phyloP scores from a whole-genome alignment of 92 coral and sea anemone species.

The Porites lobata region DNA sequence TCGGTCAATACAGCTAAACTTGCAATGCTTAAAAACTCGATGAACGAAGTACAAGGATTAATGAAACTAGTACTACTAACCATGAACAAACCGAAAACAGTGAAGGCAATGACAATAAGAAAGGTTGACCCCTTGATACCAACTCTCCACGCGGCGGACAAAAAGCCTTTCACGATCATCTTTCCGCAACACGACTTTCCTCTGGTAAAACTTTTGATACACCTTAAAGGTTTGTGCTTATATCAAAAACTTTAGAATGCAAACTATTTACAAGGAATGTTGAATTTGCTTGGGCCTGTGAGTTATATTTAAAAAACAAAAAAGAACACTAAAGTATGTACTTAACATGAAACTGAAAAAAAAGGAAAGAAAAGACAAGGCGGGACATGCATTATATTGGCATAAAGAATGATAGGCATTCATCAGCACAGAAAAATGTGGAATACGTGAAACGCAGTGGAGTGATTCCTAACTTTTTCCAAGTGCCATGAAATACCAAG shows the following conservation, averaged over 20 bases:
- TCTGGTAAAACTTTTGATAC: background rate
- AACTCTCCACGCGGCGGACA: constrained; percentile 35
- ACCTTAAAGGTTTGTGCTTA: background rate
- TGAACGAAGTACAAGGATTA: background rate
- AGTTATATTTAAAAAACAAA: too few species aligned
- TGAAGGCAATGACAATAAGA: constrained; percentile 10
- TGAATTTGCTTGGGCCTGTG: background rate
- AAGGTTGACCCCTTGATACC: constrained; percentile 33
- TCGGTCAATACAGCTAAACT: too few species aligned
- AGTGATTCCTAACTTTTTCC: background rate
- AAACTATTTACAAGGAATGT: background rate
- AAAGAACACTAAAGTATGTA: background rate
- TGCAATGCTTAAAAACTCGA: too few species aligned
- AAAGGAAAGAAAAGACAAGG: too few species aligned
- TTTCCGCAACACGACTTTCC: background rate
- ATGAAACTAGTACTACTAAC: background rate
- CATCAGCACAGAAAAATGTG: background rate
- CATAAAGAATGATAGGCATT: background rate
- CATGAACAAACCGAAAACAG: constrained; percentile 7
- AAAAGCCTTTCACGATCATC: background rate
- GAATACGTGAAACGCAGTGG: background rate
- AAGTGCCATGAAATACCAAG: background rate
- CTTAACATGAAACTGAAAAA: too few species aligned
- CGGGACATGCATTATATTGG: background rate
- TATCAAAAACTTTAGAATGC: background rate